Conservation (phyloP, 2,888 invertebrate species). For the Gryllus longicercus region DNA sequence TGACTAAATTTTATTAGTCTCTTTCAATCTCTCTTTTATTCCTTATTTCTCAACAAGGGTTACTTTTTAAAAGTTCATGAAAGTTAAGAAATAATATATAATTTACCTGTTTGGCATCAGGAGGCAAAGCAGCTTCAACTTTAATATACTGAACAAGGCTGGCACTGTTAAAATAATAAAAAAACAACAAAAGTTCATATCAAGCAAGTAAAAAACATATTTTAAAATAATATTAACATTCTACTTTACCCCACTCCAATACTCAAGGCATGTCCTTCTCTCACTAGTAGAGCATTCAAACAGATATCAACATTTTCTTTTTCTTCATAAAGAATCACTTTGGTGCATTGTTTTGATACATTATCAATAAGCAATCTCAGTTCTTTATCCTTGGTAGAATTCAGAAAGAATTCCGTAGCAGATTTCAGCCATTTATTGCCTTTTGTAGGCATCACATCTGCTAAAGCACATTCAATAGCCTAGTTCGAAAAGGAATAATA, state of each 20-base stretch:
- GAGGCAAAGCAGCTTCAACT: neutral
- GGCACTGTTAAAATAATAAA: neutral
- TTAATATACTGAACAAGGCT: neutral
- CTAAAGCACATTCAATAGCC: conserved; percentile 48
- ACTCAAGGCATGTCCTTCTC: conserved; percentile 50
- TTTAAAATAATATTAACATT: neutral
- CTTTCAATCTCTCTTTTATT: too few relatives aligned
- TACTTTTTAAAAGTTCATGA: too few relatives aligned
- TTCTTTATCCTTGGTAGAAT: conserved; percentile 18
- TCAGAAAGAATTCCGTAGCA: conserved; percentile 40
- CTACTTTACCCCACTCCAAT: conserved; percentile 45
- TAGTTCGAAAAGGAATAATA: neutral
- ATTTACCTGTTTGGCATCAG: neutral
- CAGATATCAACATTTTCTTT: conserved; percentile 47
- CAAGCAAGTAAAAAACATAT: neutral
- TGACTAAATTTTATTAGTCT: too few relatives aligned
- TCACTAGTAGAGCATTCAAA: conserved; percentile 54
- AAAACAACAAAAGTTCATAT: neutral
- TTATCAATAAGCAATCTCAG: conserved; percentile 28
- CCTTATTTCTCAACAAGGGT: too few relatives aligned
- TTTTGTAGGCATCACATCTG: conserved; percentile 50
- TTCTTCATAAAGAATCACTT: conserved; percentile 49
- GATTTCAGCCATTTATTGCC: conserved; percentile 46
- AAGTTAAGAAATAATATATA: too few relatives aligned
- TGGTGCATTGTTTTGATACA: conserved; percentile 39